phyloP scores from a whole-genome alignment of 2,113 vertebrate species.

The Pomatostomus ruficeps region DNA sequence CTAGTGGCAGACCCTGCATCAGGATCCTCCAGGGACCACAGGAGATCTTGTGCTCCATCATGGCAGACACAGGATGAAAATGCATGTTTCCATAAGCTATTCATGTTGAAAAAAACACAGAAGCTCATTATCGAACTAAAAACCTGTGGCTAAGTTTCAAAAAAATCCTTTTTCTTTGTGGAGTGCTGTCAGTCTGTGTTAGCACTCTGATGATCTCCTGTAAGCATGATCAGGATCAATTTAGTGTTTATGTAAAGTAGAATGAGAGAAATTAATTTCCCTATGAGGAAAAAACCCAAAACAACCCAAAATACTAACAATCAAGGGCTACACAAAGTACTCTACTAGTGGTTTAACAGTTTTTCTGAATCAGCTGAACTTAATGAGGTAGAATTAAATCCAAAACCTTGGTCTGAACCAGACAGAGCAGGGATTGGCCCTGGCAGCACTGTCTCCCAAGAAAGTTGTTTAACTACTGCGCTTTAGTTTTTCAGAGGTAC shows the following conservation, averaged over 20 bases:
- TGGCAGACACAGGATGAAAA: not conserved
- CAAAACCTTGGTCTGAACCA: not conserved
- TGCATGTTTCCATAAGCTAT: not conserved
- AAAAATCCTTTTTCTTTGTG: not conserved
- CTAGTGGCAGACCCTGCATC: not conserved
- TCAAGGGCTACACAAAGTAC: not conserved
- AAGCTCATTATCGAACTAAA: not conserved
- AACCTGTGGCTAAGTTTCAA: not conserved
- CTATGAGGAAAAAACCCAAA: not conserved
- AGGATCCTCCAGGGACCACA: not conserved
- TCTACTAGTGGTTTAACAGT: not conserved
- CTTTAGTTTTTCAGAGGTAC: not conserved
- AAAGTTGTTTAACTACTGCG: not conserved
- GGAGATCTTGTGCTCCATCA: not conserved
- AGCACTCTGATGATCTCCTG: not conserved
- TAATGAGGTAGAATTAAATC: not conserved
- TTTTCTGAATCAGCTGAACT: not conserved
- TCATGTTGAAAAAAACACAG: not conserved
- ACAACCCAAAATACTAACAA: not conserved
- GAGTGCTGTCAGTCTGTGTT: not conserved
- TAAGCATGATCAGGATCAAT: not conserved
- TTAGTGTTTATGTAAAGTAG: not conserved
- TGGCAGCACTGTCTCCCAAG: not conserved
- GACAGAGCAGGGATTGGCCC: not conserved
- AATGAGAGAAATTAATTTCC: not conserved